phyloP scores from a whole-genome alignment of 2,888 invertebrate genomes.

The Melipona beecheii region DNA sequence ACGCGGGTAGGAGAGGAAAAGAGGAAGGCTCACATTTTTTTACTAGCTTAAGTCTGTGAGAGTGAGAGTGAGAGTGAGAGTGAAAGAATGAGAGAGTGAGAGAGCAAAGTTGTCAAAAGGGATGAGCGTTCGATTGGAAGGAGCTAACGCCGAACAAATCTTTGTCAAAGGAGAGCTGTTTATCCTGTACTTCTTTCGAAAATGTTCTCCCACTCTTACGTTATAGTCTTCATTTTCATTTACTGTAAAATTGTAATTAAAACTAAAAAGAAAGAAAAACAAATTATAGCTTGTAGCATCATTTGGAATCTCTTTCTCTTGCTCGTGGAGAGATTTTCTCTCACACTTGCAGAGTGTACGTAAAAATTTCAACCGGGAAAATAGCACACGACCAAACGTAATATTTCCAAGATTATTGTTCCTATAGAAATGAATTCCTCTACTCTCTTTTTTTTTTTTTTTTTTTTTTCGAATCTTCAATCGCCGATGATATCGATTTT shows the following conservation, averaged over 20 bases:
- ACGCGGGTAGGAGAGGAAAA: conserved; percentile 7
- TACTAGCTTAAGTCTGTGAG: conserved; percentile 54
- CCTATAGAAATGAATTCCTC: background rate
- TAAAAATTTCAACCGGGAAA: background rate
- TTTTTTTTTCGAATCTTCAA: background rate
- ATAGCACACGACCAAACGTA: background rate
- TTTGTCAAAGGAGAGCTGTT: background rate
- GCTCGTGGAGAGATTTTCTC: background rate
- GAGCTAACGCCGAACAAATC: conserved; percentile 17
- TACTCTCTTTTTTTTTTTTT: background rate
- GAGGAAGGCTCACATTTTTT: conserved; percentile 52
- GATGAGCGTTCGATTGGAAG: conserved; percentile 71
- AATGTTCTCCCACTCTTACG: no score
- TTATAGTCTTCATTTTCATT: background rate
- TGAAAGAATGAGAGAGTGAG: conserved; percentile 23
- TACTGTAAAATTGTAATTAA: background rate
- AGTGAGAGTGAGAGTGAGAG: conserved; percentile 19
- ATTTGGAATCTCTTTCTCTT: background rate
- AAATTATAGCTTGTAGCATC: background rate
- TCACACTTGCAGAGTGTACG: background rate
- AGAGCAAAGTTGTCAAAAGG: conserved; percentile 56
- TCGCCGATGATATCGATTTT: conserved; percentile 18
- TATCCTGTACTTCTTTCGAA: background rate
- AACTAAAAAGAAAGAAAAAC: background rate
- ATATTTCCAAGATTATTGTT: background rate